These are phyloP conservation scores for Malaclemys terrapin DNA, from an alignment of 2,113 vertebrate species.

Conservation along the genomic window DNA sequence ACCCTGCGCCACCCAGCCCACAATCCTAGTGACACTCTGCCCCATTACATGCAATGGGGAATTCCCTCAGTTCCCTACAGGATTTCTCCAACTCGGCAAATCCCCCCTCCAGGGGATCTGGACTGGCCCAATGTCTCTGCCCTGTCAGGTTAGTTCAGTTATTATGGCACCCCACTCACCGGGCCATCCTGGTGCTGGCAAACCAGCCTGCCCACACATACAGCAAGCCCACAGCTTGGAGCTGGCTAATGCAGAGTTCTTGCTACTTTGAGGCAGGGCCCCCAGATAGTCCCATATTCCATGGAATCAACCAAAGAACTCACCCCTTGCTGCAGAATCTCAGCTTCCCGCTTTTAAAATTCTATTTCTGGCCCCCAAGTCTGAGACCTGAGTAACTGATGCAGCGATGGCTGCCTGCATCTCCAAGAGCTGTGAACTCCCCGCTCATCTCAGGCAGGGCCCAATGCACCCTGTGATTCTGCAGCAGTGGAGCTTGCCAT, in stretches of 20 bases:
- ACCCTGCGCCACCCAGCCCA: background rate
- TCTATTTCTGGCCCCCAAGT: background rate
- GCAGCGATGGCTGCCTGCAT: background rate
- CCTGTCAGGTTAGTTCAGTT: background rate
- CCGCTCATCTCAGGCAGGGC: background rate
- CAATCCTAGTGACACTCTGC: background rate
- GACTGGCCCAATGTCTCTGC: no score
- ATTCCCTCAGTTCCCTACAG: background rate
- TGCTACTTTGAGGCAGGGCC: no score
- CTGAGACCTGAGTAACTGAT: background rate
- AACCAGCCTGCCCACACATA: background rate
- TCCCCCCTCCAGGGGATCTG: background rate
- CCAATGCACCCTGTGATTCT: background rate
- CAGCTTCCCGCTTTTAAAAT: background rate
- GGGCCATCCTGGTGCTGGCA: background rate
- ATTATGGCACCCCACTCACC: background rate
- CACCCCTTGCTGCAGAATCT: background rate
- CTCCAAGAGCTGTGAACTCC: background rate
- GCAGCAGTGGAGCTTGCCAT: background rate
- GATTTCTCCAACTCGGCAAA: background rate
- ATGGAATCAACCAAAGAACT: no score
- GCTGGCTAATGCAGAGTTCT: background rate
- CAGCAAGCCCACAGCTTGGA: background rate
- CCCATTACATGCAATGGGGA: background rate
- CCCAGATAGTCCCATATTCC: no score